Base-by-base conservation (phyloP, 2,797 vertebrate species). In the Melanotaenia trifasciata region DNA sequence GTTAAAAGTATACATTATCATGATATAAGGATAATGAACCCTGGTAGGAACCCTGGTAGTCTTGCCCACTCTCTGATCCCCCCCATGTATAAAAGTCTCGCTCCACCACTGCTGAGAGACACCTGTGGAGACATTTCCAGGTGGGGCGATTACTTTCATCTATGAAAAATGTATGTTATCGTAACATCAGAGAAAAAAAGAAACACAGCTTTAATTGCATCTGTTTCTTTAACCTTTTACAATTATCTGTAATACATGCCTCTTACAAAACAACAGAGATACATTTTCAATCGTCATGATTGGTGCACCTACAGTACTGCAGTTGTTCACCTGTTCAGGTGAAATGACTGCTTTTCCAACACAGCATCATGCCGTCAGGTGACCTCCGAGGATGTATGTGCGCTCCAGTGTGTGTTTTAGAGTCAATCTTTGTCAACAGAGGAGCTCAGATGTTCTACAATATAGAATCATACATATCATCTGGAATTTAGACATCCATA, bases 401-500 rank as follows among this genome's bases (percentile, higher is more conserved):
- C 47, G 77, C 72, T 84, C 74, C 78, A 78, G 77, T 85, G 79
- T 79, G 50, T 47, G 32, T 38, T 64, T 73, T 65, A 74, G 74
- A 81, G 76, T 79, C 71, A 82, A 76, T 40, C 62, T 69, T 59
- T 75, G 59, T 74, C 61, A 65, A 59, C 65, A 75, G 67, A 70
- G 72, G 79, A 78, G 76, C 74, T 68, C 64, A 61, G 54, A 86
- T 20, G 43, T 73, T 78, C 65, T 54, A 89, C 80, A 79, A 84
- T 81, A 85, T 58, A 87, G 82, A 80, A 74, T 84, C 79, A 84
- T 75, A 89, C 84, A 83, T 76, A 73, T 77, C 74, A 77, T 90
- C 83, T 89, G 81, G 84, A 89, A 90, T 87, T 92, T 87, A 90
- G 87, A 94, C 90, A 91, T 87, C 90, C 87, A 87, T 92, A 85